Evolutionary conservation across 2,113 vertebrate genomes (phyloP), one percentile per base, ranked within the genome.

Genomic region (Alethe diademata): DNA sequence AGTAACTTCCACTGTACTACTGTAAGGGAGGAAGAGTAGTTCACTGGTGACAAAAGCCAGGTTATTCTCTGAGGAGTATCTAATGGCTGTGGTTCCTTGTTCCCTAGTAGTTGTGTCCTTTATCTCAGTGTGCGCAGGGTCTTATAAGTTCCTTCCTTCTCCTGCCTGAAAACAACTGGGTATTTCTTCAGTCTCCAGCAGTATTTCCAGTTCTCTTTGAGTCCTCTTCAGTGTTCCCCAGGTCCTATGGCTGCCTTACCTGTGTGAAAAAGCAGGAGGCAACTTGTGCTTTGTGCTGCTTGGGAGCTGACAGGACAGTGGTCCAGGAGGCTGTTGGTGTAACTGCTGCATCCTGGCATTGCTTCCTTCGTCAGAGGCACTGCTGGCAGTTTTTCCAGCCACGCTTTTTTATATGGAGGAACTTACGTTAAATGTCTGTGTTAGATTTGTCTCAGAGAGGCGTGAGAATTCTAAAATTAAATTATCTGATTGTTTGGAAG

Each of bases 391-490:
- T 94, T 86, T 62, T 12, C 33, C 67, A 62, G 38, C 25, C 10
- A 14, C 0, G 0, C 4, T 64, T 83, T 62, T 60, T 79, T 16
- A 11, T 57, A 7, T 31, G 11, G 57, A 73, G 25, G 23, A 87
- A 35, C 26, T 26, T 19, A 12, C 0, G 10, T 38, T 67, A 60
- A 54, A 45, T 29, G 13, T 31, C 50, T 48, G 8, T 87, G 24
- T 51, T 61, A 53, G 9, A 33, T 83, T 60, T 67, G 23, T 64
- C n/a, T 72, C 18, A 50, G 57, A 71, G 33, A 65, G 12, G 20
- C 53, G n/a, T 64, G 29, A 38, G 17, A 64, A 66, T 83, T 83
- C 33, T 76, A 38, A 15, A 86, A 75, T 47, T 51, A 62, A 35
- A 35, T 73, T 58, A 26, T 58, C 26, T 85, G 20, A 29, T 76